Percentiles rank a stretch among this genome's conserved stretches.
Conservation (phyloP, 2,113 vertebrate species). For the Siniperca chuatsi region DNA sequence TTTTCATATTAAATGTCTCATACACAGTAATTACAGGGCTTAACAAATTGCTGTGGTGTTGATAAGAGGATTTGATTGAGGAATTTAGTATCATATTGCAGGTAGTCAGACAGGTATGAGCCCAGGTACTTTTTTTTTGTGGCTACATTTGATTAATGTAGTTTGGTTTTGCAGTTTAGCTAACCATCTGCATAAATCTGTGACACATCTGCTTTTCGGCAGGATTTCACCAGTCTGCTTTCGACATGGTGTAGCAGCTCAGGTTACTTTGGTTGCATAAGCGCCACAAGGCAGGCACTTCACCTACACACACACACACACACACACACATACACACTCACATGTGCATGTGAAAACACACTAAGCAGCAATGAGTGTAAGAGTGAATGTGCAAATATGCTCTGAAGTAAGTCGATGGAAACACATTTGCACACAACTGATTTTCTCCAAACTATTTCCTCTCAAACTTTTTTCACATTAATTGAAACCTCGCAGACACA, state of each 20-base stretch:
- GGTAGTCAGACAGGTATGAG: slow-evolving; percentile 5
- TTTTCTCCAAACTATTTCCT: neutral
- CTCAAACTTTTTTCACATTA: slow-evolving; percentile 1
- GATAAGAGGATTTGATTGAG: slow-evolving; percentile 3
- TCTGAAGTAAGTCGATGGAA: slow-evolving; percentile 15
- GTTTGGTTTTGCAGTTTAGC: slow-evolving; percentile 17
- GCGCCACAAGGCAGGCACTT: slow-evolving; percentile 19
- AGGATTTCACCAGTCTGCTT: slow-evolving; percentile 15
- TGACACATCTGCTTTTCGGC: slow-evolving; percentile 37
- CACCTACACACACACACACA: slow-evolving; percentile 1
- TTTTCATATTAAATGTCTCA: slow-evolving; percentile 2
- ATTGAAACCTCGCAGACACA: neutral
- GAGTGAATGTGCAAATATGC: slow-evolving; percentile 20
- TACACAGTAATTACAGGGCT: slow-evolving; percentile 17
- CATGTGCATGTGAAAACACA: slow-evolving; percentile 17
- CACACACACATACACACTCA: neutral
- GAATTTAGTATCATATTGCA: neutral
- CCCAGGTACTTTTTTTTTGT: too few species aligned
- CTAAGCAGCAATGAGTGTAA: neutral
- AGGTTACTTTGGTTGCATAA: slow-evolving; percentile 61
- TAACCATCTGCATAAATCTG: slow-evolving; percentile 2
- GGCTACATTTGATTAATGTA: slow-evolving; percentile 5
- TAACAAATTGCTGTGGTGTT: slow-evolving; percentile 13
- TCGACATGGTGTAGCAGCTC: slow-evolving; percentile 38
- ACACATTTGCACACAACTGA: slow-evolving; percentile 3